Evolutionary conservation across 2,888 invertebrate species (phyloP), one percentile per base, ranked within the genome.

Genomic region (Sphinx pinastri): DNA sequence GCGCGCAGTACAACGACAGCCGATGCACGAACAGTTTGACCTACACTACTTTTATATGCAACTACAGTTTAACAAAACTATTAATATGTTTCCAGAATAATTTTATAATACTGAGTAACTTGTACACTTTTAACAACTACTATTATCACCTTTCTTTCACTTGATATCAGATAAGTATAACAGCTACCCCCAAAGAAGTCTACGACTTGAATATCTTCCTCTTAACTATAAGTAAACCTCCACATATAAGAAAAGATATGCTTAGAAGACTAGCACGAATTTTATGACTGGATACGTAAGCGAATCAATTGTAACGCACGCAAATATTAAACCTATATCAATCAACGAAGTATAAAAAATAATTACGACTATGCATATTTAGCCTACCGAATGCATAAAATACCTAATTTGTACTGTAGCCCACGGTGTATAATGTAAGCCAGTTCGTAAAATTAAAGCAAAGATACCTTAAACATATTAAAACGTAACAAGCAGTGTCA

Each of bases 381-480:
- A 49, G 19, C 19, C 19, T 63, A 63, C 11, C 25, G 12, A 49
- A 63, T 47, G 11, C 49, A 63, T 49, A 16, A 63, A 47, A 47
- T 19, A 63, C 49, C 63, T 49, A 63, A 63, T 63, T 63, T 63
- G 63, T 63, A 63, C 63, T 63, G 19, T 47, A 49, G 19, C 63
- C 19, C 63, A 63, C 63, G 63, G 49, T 63, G 19, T 49, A 16
- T 63, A 63, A 10, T 49, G 67, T 52, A 45, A 67, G 67, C 54
- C 38, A 54, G 13, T 60, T 38, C 38, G 38, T 68, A 67, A 72
- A 71, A 76, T 72, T 73, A 77, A 74, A 72, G 74, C 76, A 81
- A 82, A 85, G 85, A 86, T 85, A 84, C 84, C 84, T 74, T 69
- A 71, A 73, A 80, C 79, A 76, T 78, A 63, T 71, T 71, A 67